Conservation (phyloP, 1,140 invertebrate genomes). For the Drosophila ercepeae region DNA sequence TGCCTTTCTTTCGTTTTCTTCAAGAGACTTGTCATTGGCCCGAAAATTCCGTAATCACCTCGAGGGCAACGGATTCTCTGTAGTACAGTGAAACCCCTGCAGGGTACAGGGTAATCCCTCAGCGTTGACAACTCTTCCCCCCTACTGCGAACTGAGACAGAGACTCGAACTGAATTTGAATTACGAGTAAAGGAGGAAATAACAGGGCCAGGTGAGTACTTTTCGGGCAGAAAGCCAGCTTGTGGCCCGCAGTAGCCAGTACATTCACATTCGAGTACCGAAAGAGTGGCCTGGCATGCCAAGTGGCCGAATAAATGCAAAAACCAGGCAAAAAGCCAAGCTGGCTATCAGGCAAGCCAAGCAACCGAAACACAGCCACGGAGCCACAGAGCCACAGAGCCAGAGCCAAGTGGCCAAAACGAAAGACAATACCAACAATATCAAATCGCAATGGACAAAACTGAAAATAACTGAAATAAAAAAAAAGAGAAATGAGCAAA, state of each 20-base stretch:
- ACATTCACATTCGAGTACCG: conserved; percentile 65
- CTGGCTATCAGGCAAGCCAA: neutral
- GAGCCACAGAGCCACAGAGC: too few relatives aligned
- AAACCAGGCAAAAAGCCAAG: neutral
- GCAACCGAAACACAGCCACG: too few relatives aligned
- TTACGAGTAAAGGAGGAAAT: conserved; percentile 1
- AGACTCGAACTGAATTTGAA: conserved; percentile 16
- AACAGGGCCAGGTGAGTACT: conserved; percentile 3
- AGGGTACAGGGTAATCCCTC: neutral
- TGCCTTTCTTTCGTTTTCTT: neutral
- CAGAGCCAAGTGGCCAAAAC: conserved; percentile 1
- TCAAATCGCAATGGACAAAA: conserved; percentile 61
- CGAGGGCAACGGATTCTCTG: neutral
- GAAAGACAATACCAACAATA: conserved; percentile 27
- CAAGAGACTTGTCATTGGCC: conserved; percentile 69
- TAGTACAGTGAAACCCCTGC: too few relatives aligned
- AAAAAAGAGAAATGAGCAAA: conserved; percentile 71
- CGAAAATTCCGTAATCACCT: conserved; percentile 45
- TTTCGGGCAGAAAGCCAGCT: neutral
- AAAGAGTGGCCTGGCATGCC: conserved; percentile 59
- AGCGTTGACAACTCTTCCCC: conserved; percentile 30
- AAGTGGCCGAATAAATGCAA: conserved; percentile 60
- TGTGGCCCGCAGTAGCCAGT: conserved; percentile 7
- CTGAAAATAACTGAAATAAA: conserved; percentile 25
- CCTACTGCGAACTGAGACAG: too few relatives aligned